phyloP scores from a whole-genome alignment of 2,888 invertebrate genomes.

The Hyposoter dolosus region DNA sequence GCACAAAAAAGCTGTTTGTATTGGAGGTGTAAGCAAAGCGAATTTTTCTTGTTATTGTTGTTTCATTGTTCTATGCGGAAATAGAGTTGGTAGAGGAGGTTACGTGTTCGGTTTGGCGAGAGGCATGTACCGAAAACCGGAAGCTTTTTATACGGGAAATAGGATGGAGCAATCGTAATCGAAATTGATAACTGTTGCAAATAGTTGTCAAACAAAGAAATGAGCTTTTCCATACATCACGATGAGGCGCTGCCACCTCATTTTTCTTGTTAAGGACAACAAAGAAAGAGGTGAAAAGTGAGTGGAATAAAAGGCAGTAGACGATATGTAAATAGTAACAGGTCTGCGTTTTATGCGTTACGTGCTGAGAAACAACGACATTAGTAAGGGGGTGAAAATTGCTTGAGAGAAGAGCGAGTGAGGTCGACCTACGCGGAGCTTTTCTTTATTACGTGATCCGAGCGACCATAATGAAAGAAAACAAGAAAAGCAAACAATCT shows the following conservation, averaged over 20 bases:
- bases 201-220: not conserved
- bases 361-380: conserved; percentile 5
- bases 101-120: not conserved
- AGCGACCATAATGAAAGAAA: not conserved
- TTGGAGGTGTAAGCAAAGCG: conserved; percentile 6
- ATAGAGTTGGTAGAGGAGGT: not conserved
- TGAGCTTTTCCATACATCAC: not conserved
- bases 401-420: not conserved
- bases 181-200: not conserved
- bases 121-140: not conserved
- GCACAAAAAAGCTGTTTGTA: conserved; percentile 20
- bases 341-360: conserved; percentile 32
- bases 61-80: not conserved
- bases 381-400: conserved; percentile 11
- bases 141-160: not conserved
- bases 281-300: not conserved
- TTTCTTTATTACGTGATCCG: conserved; percentile 29
- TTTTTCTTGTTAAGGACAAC: not conserved
- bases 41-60: conserved; percentile 1
- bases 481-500: conserved; percentile 12
- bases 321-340: conserved; percentile 17
- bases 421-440: conserved; percentile 2
- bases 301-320: not conserved
- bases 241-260: not conserved
- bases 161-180: not conserved